Evolutionary conservation across 2,888 invertebrate genomes (phyloP), one percentile per base, ranked within the genome.

Genomic region (Lissonota sp.): DNA sequence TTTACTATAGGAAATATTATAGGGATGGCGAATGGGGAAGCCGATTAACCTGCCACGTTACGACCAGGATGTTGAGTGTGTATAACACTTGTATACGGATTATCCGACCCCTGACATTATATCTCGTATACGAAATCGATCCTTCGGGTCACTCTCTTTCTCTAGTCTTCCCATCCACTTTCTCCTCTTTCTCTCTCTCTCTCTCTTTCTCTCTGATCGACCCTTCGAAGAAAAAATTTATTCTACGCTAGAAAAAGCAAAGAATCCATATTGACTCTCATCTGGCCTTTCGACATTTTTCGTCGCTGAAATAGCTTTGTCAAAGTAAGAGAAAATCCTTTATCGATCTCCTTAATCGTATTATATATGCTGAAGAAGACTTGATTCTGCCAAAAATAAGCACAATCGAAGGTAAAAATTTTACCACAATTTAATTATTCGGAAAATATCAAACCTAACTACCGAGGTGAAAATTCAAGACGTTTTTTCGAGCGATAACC

Each of bases 91-190:
- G 37, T 4, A 42, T n/a, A 26, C 26, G 69, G 62, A 69, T 69
- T 69, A 63, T 44, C 49, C 55, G 62, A 53, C 53, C 62, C 69
- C 69, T 76, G 75, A 76, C 69, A 76, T 57, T 57, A 57, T 76
- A 76, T 76, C 53, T 53, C 62, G 69, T 62, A 62, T 37, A 69
- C 42, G 8, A 37, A 26, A 76, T 69, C 75, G 75, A 76, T 76
- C 69, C 53, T 62, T 62, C 74, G 6, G 10, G 39, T 62, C 60
- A 55, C 60, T 53, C 57, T 62, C 51, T 53, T 49, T 44, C 57
- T 62, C 51, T 53, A 26, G 55, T 14, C 44, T 63, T 73, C 26
- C 51, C n/a, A 51, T n/a, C 37, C n/a, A 26, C 63, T 44, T 44
- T 73, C 55, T n/a, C 39, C 5, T 10, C 37, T 26, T 44, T 14